Base-by-base conservation (phyloP, 37 sponge, comb jelly and placozoan genomes). In the Eunapius fragilis region DNA sequence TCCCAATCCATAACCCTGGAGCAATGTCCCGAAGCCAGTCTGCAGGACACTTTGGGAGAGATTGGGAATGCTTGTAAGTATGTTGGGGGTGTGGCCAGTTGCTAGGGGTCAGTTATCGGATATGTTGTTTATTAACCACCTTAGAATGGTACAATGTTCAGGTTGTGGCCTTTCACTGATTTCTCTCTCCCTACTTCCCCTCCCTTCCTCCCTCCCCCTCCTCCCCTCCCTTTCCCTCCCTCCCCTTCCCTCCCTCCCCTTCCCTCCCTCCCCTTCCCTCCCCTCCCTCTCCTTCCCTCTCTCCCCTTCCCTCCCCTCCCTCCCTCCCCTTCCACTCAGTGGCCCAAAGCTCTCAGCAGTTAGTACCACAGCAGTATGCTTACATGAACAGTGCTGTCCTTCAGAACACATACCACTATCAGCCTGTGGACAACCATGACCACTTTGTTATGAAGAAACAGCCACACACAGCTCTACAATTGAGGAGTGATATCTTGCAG, bases 401-500 rank as follows among this genome's bases (percentile, higher is more conserved):
- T 10, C 50, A 58, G 6, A 37, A 17, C 41, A 81, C 37, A 34
- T 75, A 87, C 33, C 37, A 45, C 69, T 87, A 80, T 76, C 25
- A 67, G 27, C 35, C 67, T 2, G 81, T 69, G 0, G 12, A 67
- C 19, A 68, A 30, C 7, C 87, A 85, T 70, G 31, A 67, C 24
- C 90, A 90, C 74, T 90, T 90, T 38, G 33, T 80, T 3, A 81
- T 90, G 48, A 84, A 73, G 25, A 73, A 80, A 36, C 38, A 76
- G 31, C 90, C 85, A 4, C 85, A 85, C 69, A 81, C 81, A 2
- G 76, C 85, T 25, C 49, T 85, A 31, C 82, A 85, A 37, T 68
- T 90, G 12, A 37, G 90, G 26, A 80, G 74, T 68, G 90, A 90
- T 48, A 85, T 90, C 69, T 50, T 90, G 25, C 90, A 90, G 35